Evolutionary conservation across 1,140 invertebrate species (phyloP).

Genomic region (Drosophila auraria): DNA sequence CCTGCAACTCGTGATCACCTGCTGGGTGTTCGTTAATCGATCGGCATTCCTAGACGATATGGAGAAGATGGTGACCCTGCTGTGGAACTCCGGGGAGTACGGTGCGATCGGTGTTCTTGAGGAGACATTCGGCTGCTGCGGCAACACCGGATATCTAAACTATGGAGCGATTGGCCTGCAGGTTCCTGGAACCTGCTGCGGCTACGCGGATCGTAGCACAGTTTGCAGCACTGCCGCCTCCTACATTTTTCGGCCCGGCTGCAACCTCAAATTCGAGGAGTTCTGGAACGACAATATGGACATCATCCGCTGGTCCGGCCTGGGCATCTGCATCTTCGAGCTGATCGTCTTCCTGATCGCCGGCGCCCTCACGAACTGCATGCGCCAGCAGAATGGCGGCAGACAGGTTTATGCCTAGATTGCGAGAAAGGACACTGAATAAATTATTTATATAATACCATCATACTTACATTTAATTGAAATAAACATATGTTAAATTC

Average conservation of each 20-base stretch:
- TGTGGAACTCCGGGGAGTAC: slow-evolving; percentile 52
- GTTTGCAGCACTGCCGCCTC: slow-evolving; percentile 33
- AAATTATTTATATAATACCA: slow-evolving; percentile 14
- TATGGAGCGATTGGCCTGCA: slow-evolving; percentile 57
- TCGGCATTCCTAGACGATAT: slow-evolving; percentile 84
- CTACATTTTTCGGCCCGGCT: slow-evolving; percentile 62
- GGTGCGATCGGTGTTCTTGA: slow-evolving; percentile 68
- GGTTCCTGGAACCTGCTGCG: slow-evolving; percentile 85
- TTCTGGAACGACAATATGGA: slow-evolving; percentile 70
- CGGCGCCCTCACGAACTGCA: slow-evolving; percentile 54
- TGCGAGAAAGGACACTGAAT: not conserved
- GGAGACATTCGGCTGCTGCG: slow-evolving; percentile 87
- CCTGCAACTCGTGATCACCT: slow-evolving; percentile 88
- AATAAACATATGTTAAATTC: not conserved
- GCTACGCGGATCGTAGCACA: slow-evolving; percentile 65
- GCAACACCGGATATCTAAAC: slow-evolving; percentile 84
- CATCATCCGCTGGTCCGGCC: slow-evolving; percentile 68
- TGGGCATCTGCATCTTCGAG: slow-evolving; percentile 70
- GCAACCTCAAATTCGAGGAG: slow-evolving; percentile 44
- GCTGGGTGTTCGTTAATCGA: slow-evolving; percentile 87
- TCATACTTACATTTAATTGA: not conserved
- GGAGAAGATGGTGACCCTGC: slow-evolving; percentile 77
- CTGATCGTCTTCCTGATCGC: slow-evolving; percentile 69
- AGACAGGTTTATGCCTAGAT: slow-evolving; percentile 24
- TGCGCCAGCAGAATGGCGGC: slow-evolving; percentile 45